Percentiles rank a stretch among this genome's conserved stretches.
Evolutionary conservation across 2,888 invertebrate genomes (phyloP).

Genomic region (Byasa hedistus): DNA sequence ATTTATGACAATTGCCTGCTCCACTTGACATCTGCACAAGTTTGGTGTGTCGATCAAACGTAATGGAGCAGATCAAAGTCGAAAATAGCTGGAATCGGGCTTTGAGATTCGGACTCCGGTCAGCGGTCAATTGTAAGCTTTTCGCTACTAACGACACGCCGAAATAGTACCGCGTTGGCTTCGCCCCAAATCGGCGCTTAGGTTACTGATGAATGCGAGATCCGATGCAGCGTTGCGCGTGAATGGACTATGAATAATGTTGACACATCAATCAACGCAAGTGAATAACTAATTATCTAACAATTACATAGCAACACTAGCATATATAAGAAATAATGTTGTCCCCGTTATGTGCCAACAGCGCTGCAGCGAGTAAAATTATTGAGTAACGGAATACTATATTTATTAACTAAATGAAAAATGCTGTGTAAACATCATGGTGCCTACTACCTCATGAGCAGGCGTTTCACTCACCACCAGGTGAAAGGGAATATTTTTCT

Average conservation of each 20-base stretch:
- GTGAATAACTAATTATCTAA: too few species aligned
- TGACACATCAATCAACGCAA: background rate
- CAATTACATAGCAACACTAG: too few species aligned
- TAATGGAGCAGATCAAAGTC: conserved; percentile 38
- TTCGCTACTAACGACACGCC: conserved; percentile 37
- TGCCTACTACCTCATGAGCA: too few species aligned
- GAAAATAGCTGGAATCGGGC: conserved; percentile 33
- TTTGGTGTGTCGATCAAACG: conserved; percentile 32
- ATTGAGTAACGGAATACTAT: too few species aligned
- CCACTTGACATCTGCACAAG: conserved; percentile 5
- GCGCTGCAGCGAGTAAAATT: too few species aligned
- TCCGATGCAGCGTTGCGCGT: conserved; percentile 34
- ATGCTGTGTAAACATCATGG: too few species aligned
- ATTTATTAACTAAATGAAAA: too few species aligned
- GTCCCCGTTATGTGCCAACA: too few species aligned
- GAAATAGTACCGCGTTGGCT: conserved; percentile 48
- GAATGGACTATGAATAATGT: conserved; percentile 40
- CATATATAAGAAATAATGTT: too few species aligned
- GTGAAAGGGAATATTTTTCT: too few species aligned
- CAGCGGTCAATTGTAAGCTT: conserved; percentile 32
- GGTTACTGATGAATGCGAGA: conserved; percentile 44
- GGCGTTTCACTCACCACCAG: too few species aligned
- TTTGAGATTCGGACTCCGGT: conserved; percentile 2
- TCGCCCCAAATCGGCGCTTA: conserved; percentile 39
- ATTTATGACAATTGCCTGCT: background rate